Conservation (phyloP, 2,113 vertebrate genomes). For the Campylorhamphus procurvoides region DNA sequence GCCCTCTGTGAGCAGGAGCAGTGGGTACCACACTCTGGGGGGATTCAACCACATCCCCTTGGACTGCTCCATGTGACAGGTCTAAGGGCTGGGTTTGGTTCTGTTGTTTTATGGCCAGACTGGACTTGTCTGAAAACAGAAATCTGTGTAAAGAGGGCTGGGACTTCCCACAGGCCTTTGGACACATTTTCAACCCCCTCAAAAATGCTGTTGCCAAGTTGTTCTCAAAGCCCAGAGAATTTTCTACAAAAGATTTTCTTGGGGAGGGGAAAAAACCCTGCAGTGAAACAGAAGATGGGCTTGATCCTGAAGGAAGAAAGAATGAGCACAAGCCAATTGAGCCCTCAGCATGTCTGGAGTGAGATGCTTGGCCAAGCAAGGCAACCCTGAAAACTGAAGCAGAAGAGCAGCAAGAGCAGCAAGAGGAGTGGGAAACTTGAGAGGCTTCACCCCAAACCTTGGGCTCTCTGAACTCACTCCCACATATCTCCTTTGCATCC, state of each 20-base stretch:
- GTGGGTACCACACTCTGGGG: rapidly evolving
- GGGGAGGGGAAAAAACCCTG: background rate
- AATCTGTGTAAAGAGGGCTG: background rate
- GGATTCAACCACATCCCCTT: rapidly evolving
- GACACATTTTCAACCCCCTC: rapidly evolving
- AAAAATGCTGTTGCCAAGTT: background rate
- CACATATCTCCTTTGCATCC: rapidly evolving
- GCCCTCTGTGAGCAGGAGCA: background rate
- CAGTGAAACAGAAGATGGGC: background rate
- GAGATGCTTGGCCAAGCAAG: background rate
- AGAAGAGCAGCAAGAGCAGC: background rate
- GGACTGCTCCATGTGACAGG: rapidly evolving
- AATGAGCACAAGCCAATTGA: rapidly evolving
- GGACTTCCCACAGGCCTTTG: background rate
- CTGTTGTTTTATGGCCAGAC: background rate
- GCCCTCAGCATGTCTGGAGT: background rate
- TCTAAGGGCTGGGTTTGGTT: background rate
- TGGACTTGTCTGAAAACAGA: background rate
- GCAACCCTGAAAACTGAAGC: rapidly evolving
- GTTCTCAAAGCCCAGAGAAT: background rate
- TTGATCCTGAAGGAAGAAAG: background rate
- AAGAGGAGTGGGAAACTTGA: background rate
- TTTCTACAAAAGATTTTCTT: background rate
- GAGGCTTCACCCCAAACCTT: background rate
- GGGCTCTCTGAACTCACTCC: background rate